Conservation (phyloP, 1,140 invertebrate species). For the Drosophila pallidifrons region DNA sequence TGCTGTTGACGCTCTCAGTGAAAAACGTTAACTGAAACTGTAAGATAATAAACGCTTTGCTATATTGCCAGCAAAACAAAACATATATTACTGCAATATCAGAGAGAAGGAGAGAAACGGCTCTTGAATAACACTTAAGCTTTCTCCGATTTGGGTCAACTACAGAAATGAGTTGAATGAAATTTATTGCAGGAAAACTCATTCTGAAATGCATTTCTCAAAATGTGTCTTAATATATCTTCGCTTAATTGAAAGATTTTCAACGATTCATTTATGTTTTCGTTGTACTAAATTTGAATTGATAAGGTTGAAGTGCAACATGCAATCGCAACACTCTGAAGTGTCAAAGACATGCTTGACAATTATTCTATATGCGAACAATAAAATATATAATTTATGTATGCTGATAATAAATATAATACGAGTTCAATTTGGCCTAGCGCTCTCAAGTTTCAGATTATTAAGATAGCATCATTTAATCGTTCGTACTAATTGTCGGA, state of each 20-base stretch:
- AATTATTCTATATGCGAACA: conserved; percentile 14
- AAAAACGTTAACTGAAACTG: conserved; percentile 76
- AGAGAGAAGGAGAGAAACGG: conserved; percentile 1
- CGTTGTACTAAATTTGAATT: neutral
- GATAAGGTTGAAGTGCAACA: conserved; percentile 26
- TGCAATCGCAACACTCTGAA: conserved; percentile 19
- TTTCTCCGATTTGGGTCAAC: conserved; percentile 35
- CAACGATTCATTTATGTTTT: neutral
- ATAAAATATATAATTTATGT: conserved; percentile 30
- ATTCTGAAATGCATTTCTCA: conserved; percentile 28
- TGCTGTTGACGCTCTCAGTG: conserved; percentile 58
- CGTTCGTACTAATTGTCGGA: conserved; percentile 2
- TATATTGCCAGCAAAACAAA: conserved; percentile 47
- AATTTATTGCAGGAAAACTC: conserved; percentile 30
- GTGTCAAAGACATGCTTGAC: conserved; percentile 13
- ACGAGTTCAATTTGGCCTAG: neutral
- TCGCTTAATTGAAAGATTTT: neutral
- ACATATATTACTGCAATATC: conserved; percentile 28
- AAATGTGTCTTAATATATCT: conserved; percentile 36
- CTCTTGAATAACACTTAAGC: conserved; percentile 26
- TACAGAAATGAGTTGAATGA: conserved; percentile 29
- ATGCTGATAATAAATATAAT: conserved; percentile 23
- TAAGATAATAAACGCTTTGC: conserved; percentile 64
- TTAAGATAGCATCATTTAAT: conserved; percentile 33
- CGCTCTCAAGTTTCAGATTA: conserved; percentile 9